phyloP scores from a whole-genome alignment of 2,888 invertebrate genomes.

The Drosophila ezoana region DNA sequence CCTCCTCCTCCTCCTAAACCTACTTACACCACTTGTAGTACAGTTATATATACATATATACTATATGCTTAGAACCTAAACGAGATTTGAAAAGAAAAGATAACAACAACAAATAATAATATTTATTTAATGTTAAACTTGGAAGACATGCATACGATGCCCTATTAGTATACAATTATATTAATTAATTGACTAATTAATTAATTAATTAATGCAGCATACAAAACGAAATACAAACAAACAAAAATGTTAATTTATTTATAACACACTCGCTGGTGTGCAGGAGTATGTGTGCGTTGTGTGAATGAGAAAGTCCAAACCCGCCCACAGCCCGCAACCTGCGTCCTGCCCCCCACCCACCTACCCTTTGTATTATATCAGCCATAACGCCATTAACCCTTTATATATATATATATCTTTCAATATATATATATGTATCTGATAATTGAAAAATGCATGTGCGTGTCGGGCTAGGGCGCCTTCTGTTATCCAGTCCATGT shows the following conservation, averaged over 20 bases:
- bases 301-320: conserved; percentile 32
- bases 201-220: conserved; percentile 20
- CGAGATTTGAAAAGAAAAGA: conserved; percentile 4
- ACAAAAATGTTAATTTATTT: conserved; percentile 71
- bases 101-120: conserved; percentile 19
- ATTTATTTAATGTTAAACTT: conserved; percentile 70
- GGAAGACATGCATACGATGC: conserved; percentile 74
- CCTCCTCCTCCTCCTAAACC: not conserved
- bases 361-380: conserved; percentile 56
- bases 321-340: not conserved
- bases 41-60: conserved; percentile 32
- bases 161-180: conserved; percentile 51
- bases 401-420: conserved; percentile 1
- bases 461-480: conserved; percentile 39
- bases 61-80: conserved; percentile 20
- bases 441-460: conserved; percentile 57
- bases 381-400: conserved; percentile 13
- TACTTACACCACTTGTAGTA: conserved; percentile 19
- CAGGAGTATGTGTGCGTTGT: conserved; percentile 43
- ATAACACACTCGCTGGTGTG: conserved; percentile 36
- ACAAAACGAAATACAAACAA: conserved; percentile 18
- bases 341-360: not conserved
- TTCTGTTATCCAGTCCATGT: conserved; percentile 66
- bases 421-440: not conserved
- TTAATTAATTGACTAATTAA: conserved; percentile 45